A percentile compares a stretch with the other conserved stretches of the same genome.
Conservation (phyloP, 2,888 invertebrate species). For the Cynaeus angustus region DNA sequence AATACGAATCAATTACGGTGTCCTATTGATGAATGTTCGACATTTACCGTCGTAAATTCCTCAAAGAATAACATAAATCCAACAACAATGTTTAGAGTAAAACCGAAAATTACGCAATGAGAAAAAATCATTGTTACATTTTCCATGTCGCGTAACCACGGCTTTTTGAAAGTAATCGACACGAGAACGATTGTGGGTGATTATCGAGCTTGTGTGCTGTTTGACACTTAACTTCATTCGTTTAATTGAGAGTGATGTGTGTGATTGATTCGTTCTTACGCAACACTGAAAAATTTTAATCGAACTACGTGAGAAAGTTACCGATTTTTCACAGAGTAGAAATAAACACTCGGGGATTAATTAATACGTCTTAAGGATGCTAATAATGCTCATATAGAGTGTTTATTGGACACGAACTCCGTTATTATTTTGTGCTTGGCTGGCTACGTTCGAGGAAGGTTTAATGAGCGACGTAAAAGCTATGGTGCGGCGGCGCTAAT, state of each 20-base stretch:
- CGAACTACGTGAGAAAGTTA: conserved; percentile 35
- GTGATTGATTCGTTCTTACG: conserved; percentile 31
- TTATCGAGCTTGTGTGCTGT: conserved; percentile 37
- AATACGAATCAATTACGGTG: conserved; percentile 48
- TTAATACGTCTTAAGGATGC: conserved; percentile 33
- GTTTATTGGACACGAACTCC: conserved; percentile 39
- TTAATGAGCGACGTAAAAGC: conserved; percentile 4
- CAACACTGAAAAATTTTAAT: conserved; percentile 4
- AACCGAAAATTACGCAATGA: conserved; percentile 18
- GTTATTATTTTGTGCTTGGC: conserved; percentile 40
- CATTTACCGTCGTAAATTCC: conserved; percentile 45
- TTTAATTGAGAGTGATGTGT: conserved; percentile 40
- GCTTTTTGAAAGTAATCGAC: conserved; percentile 33
- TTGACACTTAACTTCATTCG: conserved; percentile 37
- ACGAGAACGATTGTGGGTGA: conserved; percentile 41
- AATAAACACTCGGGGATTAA: conserved; percentile 27
- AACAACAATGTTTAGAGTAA: conserved; percentile 17
- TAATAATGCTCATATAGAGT: conserved; percentile 38
- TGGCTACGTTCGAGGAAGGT: conserved; percentile 8
- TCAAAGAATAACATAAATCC: conserved; percentile 35
- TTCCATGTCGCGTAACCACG: conserved; percentile 15
- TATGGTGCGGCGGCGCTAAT: neutral
- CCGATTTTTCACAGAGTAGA: conserved; percentile 10
- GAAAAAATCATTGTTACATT: conserved; percentile 17
- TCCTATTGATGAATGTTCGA: conserved; percentile 42